Conservation (phyloP, 2,113 vertebrate genomes). For the Tupaia chinensis region DNA sequence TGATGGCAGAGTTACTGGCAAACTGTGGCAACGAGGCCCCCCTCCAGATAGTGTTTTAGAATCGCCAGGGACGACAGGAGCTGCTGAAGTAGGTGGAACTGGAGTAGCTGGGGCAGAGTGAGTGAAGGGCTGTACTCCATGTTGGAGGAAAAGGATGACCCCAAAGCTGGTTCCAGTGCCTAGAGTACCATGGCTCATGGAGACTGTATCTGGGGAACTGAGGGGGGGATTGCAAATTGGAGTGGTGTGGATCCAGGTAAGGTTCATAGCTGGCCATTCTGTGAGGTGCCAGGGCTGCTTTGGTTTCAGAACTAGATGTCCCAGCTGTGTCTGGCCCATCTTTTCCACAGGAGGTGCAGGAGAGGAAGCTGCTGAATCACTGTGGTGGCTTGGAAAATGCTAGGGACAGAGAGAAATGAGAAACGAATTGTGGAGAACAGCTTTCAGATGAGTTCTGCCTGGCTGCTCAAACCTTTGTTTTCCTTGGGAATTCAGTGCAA, state of each 20-base stretch:
- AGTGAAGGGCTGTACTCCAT: slow-evolving; percentile 75
- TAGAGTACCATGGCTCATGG: slow-evolving; percentile 66
- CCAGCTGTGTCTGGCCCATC: slow-evolving; percentile 20
- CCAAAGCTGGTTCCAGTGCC: slow-evolving; percentile 74
- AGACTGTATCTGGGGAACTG: slow-evolving; percentile 70
- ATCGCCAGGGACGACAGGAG: slow-evolving; percentile 30
- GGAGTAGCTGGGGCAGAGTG: neutral
- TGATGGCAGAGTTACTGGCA: slow-evolving; percentile 55
- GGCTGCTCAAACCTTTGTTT: slow-evolving; percentile 19
- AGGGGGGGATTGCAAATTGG: slow-evolving; percentile 90
- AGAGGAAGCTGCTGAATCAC: slow-evolving; percentile 31
- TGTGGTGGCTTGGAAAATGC: slow-evolving; percentile 44
- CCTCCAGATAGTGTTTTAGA: slow-evolving; percentile 45
- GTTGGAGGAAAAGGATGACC: slow-evolving; percentile 86
- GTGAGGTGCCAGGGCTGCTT: slow-evolving; percentile 63
- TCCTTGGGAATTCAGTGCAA: slow-evolving; percentile 13
- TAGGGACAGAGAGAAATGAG: slow-evolving; percentile 1
- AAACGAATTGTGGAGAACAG: neutral
- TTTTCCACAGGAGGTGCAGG: neutral
- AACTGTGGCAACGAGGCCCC: slow-evolving; percentile 58
- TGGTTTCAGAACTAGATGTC: slow-evolving; percentile 49
- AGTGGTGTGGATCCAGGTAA: slow-evolving; percentile 91
- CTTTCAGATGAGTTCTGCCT: neutral
- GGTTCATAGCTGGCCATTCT: slow-evolving; percentile 87
- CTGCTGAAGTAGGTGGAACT: neutral